Evolutionary conservation across 2,888 invertebrate species (phyloP).

Genomic region (Deilephila porcellus): DNA sequence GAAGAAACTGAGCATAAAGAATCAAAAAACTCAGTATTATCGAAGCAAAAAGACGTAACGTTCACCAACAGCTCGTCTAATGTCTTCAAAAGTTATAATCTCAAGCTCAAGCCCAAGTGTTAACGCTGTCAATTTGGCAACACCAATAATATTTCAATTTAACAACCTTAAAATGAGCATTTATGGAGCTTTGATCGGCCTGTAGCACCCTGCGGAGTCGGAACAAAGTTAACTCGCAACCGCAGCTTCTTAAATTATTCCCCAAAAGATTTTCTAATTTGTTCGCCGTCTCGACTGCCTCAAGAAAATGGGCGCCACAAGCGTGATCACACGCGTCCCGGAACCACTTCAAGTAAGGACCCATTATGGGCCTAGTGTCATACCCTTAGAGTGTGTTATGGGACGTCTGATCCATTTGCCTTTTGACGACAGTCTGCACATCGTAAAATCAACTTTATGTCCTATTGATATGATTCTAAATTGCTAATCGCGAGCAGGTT

Average conservation of each 20-base stretch:
- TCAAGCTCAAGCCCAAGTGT: slow-evolving; percentile 12
- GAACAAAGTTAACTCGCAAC: slow-evolving; percentile 69
- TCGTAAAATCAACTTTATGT: slow-evolving; percentile 68
- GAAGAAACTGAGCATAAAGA: no score
- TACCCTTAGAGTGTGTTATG: slow-evolving; percentile 67
- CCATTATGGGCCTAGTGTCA: slow-evolving; percentile 69
- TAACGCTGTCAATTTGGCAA: slow-evolving; percentile 32
- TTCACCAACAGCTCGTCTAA: neutral
- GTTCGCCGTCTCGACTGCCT: slow-evolving; percentile 70
- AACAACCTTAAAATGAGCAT: slow-evolving; percentile 61
- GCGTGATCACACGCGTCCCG: slow-evolving; percentile 64
- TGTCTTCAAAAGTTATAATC: slow-evolving; percentile 1
- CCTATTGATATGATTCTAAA: slow-evolving; percentile 72
- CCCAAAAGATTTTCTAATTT: slow-evolving; percentile 84
- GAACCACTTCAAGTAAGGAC: slow-evolving; percentile 55
- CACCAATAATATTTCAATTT: slow-evolving; percentile 48
- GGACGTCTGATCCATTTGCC: slow-evolving; percentile 57
- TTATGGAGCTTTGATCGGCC: slow-evolving; percentile 48
- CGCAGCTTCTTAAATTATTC: slow-evolving; percentile 80
- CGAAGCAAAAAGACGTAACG: neutral
- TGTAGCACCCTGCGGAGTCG: slow-evolving; percentile 53
- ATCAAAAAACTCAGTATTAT: neutral
- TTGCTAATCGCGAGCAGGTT: slow-evolving; percentile 58
- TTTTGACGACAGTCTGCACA: slow-evolving; percentile 53
- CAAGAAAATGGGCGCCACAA: slow-evolving; percentile 59